A percentile compares a stretch with the other conserved stretches of the same genome.
Evolutionary conservation across 2,797 vertebrate genomes (phyloP).

Genomic region (Halcyon badia): DNA sequence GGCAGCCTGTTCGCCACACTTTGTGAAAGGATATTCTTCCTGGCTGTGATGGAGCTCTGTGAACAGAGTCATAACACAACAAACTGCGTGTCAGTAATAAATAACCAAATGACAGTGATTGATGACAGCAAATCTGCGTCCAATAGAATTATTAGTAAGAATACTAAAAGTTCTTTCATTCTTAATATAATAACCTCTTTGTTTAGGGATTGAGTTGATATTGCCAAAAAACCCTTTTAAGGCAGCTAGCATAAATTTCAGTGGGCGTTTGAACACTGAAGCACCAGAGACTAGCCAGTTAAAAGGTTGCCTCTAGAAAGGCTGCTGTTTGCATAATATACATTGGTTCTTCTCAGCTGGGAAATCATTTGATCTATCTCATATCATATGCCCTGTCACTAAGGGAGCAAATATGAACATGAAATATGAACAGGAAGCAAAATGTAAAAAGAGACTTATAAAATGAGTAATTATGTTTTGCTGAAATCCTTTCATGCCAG

Average conservation of each 20-base stretch:
- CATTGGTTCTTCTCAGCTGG: neutral
- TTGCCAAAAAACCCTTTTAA: constrained; percentile 43
- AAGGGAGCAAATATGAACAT: neutral
- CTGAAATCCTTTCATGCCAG: constrained; percentile 3
- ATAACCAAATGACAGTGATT: neutral
- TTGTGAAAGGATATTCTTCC: neutral
- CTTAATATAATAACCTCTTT: neutral
- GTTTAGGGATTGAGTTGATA: neutral
- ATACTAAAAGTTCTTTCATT: constrained; percentile 45
- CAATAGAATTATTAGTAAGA: constrained; percentile 12
- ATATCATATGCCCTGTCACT: neutral
- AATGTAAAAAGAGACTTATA: constrained; percentile 47
- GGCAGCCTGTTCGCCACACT: neutral
- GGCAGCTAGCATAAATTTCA: neutral
- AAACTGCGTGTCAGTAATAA: constrained; percentile 7
- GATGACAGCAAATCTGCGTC: constrained; percentile 17
- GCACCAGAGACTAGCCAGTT: neutral
- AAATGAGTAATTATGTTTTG: constrained; percentile 51
- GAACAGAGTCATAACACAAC: neutral
- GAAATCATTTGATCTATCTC: constrained; percentile 42
- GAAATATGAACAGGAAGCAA: constrained; percentile 19
- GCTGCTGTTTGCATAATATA: constrained; percentile 23
- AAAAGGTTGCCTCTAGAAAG: constrained; percentile 2
- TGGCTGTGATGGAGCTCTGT: neutral
- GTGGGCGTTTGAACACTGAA: neutral